phyloP scores from a whole-genome alignment of 2,113 vertebrate genomes.

The Verasper variegatus region DNA sequence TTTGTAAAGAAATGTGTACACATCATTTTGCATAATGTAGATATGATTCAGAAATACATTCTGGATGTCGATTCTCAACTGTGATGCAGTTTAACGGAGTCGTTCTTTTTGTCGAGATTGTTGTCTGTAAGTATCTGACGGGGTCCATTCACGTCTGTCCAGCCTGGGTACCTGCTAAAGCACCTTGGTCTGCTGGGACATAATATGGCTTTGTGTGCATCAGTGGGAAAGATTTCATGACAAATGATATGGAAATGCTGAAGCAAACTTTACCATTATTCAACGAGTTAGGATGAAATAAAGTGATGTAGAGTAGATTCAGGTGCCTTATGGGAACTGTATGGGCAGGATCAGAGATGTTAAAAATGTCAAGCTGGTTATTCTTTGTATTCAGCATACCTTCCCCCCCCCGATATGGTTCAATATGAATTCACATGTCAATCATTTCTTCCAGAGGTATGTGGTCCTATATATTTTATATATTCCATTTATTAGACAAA shows the following conservation, averaged over 20 bases:
- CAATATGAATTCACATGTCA: conserved; percentile 1
- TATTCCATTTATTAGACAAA: conserved; percentile 27
- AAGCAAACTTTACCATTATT: neutral
- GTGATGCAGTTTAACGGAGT: conserved; percentile 33
- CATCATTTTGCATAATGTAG: conserved; percentile 24
- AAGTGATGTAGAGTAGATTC: conserved; percentile 36
- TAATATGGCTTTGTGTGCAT: conserved; percentile 3
- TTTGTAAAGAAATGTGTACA: conserved; percentile 5
- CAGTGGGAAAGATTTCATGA: neutral
- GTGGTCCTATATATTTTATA: conserved; percentile 46
- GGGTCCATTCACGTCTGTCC: conserved; percentile 14
- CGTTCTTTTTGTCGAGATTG: neutral
- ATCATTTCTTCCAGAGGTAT: conserved; percentile 29
- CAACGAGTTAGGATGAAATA: conserved; percentile 1
- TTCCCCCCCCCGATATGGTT: neutral
- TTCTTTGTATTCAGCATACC: conserved; percentile 9
- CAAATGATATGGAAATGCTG: neutral
- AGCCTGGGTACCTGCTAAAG: conserved; percentile 23
- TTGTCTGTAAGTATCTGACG: conserved; percentile 37
- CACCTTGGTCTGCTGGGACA: conserved; percentile 16
- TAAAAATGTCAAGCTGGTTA: neutral
- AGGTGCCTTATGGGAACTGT: conserved; percentile 69
- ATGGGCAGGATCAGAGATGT: conserved; percentile 24
- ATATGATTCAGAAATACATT: conserved; percentile 31
- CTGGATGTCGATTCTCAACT: conserved; percentile 32